Evolutionary conservation across 2,113 vertebrate species (phyloP).

Genomic region (Piaya cayana): DNA sequence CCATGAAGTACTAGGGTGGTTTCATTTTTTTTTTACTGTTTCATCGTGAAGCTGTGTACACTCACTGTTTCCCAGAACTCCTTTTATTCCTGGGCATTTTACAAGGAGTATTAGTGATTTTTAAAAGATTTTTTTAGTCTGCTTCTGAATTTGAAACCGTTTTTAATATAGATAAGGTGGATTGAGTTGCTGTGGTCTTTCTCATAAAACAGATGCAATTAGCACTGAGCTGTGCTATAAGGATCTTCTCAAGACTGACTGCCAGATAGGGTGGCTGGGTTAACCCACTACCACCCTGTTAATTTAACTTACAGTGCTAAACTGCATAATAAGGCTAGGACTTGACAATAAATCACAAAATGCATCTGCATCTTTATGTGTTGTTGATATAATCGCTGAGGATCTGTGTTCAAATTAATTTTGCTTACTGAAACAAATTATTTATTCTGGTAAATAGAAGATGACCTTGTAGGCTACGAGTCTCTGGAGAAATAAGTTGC

Average conservation of each 20-base stretch:
- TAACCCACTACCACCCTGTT: neutral
- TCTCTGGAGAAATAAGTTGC: neutral
- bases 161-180: neutral
- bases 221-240: neutral
- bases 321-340: neutral
- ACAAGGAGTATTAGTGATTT: neutral
- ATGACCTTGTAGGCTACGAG: neutral
- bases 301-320: neutral
- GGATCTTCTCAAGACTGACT: neutral
- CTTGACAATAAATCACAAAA: neutral
- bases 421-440: neutral
- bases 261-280: neutral
- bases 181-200: neutral
- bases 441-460: neutral
- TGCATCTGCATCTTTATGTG: neutral
- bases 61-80: neutral
- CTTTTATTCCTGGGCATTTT: neutral
- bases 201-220: neutral
- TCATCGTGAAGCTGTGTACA: accelerated
- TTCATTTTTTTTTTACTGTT: neutral
- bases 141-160: neutral
- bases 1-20: neutral
- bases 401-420: neutral
- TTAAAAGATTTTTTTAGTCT: neutral
- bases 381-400: neutral